phyloP scores from a whole-genome alignment of 2,888 invertebrate genomes.

The Ophion costatus region DNA sequence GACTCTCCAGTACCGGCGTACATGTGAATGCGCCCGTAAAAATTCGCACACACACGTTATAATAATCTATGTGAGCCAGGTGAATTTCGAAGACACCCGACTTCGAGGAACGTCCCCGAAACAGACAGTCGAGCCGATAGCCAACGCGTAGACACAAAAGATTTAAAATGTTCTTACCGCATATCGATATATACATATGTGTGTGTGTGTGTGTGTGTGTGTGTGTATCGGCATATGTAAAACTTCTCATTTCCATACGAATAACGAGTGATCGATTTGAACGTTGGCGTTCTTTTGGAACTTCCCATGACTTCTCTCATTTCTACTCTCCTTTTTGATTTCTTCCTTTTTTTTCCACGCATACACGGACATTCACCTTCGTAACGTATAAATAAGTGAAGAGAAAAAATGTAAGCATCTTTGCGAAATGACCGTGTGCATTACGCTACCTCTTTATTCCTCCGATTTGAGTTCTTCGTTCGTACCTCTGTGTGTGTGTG shows the following conservation, averaged over 20 bases:
- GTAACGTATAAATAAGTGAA: not conserved
- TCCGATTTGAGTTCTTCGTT: not conserved
- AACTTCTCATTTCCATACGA: conserved; percentile 60
- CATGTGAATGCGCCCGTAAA: not conserved
- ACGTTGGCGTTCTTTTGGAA: conserved; percentile 46
- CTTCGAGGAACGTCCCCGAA: not conserved
- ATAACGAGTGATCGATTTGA: conserved; percentile 61
- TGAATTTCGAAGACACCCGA: not conserved
- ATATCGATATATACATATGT: too few species aligned
- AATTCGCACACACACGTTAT: not conserved
- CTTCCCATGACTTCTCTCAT: conserved; percentile 15
- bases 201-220: not conserved
- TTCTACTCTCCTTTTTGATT: not conserved
- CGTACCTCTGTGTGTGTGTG: conserved; percentile 8
- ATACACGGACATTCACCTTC: not conserved
- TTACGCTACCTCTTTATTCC: not conserved
- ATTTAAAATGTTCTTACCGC: not conserved
- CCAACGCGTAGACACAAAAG: not conserved
- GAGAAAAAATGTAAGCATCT: not conserved
- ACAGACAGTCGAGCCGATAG: not conserved
- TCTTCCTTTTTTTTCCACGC: conserved; percentile 13
- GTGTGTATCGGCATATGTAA: not conserved
- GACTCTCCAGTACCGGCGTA: not conserved
- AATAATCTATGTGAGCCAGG: not conserved
- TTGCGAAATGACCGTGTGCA: not conserved